Evolutionary conservation across 1,140 invertebrate species (phyloP).

Genomic region (Hycleus phaleratus): DNA sequence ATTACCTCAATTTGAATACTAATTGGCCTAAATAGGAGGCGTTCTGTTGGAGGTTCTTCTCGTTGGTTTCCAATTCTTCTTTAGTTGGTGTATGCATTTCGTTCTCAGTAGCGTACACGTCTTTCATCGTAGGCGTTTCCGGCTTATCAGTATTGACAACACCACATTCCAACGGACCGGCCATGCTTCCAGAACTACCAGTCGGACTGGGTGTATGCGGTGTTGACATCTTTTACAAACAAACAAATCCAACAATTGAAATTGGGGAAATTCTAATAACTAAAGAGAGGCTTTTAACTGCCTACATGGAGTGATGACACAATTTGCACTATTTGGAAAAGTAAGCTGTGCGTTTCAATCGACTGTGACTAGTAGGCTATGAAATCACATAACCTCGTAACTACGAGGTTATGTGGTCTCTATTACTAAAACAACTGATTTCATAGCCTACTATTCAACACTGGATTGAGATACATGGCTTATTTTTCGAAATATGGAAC

Average conservation of each 20-base stretch:
- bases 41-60: conserved; percentile 52
- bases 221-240: conserved; percentile 31
- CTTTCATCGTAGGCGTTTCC: conserved; percentile 41
- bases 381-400: too few species aligned
- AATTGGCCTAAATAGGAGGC: conserved; percentile 67
- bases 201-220: conserved; percentile 39
- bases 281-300: too few species aligned
- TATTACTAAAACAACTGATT: too few species aligned
- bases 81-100: conserved; percentile 47
- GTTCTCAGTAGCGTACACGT: conserved; percentile 44
- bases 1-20: conserved; percentile 72
- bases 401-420: too few species aligned
- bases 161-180: conserved; percentile 38
- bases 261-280: background rate
- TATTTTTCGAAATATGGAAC: too few species aligned
- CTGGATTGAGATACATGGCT: too few species aligned
- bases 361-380: too few species aligned
- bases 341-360: too few species aligned
- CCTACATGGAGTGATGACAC: too few species aligned
- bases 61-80: conserved; percentile 52
- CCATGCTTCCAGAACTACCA: conserved; percentile 26
- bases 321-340: too few species aligned
- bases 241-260: background rate
- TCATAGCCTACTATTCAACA: too few species aligned
- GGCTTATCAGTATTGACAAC: conserved; percentile 30